Conservation (phyloP, 2,888 invertebrate species). For the Leptinotarsa rubiginosa region DNA sequence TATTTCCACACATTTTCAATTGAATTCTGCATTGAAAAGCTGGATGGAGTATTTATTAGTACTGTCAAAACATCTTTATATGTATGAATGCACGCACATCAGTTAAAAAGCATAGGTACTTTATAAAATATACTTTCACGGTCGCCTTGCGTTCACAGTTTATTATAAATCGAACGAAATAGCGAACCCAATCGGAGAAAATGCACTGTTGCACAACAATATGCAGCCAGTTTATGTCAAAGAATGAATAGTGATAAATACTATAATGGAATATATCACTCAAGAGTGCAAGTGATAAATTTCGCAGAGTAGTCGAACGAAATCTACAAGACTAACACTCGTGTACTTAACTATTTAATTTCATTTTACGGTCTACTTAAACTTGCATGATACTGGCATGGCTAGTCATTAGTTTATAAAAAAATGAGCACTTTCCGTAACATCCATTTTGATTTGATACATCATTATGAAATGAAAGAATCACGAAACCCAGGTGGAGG, state of each 20-base stretch:
- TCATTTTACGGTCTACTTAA: conserved; percentile 58
- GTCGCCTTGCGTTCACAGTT: not conserved
- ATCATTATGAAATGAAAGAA: conserved; percentile 58
- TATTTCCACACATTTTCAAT: too few relatives aligned
- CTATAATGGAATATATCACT: conserved; percentile 24
- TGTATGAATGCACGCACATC: conserved; percentile 2
- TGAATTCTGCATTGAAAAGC: too few relatives aligned
- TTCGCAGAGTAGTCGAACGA: conserved; percentile 29
- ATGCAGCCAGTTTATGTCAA: conserved; percentile 48
- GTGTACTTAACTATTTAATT: conserved; percentile 49
- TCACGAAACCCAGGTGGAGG: conserved; percentile 49
- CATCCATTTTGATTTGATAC: conserved; percentile 62
- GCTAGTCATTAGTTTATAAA: conserved; percentile 57
- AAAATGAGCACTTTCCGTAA: conserved; percentile 64
- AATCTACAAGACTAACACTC: conserved; percentile 54
- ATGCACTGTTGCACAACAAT: not conserved
- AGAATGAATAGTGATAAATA: conserved; percentile 53
- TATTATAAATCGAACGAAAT: not conserved
- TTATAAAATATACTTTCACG: not conserved
- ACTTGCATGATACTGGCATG: conserved; percentile 57
- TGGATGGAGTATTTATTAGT: too few relatives aligned
- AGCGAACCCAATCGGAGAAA: not conserved
- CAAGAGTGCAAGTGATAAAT: conserved; percentile 28
- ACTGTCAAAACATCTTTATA: not conserved
- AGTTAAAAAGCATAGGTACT: not conserved